Evolutionary conservation across 2,797 vertebrate species (phyloP), one percentile per base, ranked within the genome.

Genomic region (Discoglossus pictus): DNA sequence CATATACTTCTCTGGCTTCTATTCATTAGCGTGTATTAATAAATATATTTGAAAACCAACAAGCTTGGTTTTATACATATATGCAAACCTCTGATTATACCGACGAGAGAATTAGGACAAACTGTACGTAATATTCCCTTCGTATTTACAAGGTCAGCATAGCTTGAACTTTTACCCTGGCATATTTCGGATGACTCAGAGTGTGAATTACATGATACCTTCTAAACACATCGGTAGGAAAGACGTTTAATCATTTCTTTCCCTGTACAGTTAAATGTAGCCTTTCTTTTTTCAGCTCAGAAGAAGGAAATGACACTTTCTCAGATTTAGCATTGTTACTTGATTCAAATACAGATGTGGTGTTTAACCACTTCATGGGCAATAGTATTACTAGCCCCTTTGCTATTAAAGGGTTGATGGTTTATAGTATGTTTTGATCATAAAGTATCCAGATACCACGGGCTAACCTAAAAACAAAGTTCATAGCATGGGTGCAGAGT

Each of bases 191-290:
- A 70, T 70, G 60, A 35, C 60, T 56, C 54, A 11, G 34, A 40
- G 67, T 63, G 67, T 48, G 67, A 70, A 62, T 50, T 50, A 70
- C n/a, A 63, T 56, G 67, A 70, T 56, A 70, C 67, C 60, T 70
- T 63, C 59, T 56, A 50, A 63, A 50, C 51, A 42, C 60, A 70
- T 61, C 56, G 61, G 38, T 44, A 60, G 47, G 56, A 61, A 68
- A 44, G 67, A 8, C 3, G 43, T 56, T 42, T 63, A 70, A 70
- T 62, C 59, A 24, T 43, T 16, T 16, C 60, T 70, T 56, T 55
- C 59, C 59, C 43, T 63, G 31, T 63, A 56, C 34, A 63, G 59
- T 40, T 50, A 48, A 48, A 63, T 48, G 1, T 35, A 34, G n/a
- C 39, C 60, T 48, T 56, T 70, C 51, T 63, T 63, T 70, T 70